A percentile compares a stretch with the other conserved stretches of the same genome.
Evolutionary conservation across 1,140 invertebrate species (phyloP).

Genomic region (Bactericera cockerelli): DNA sequence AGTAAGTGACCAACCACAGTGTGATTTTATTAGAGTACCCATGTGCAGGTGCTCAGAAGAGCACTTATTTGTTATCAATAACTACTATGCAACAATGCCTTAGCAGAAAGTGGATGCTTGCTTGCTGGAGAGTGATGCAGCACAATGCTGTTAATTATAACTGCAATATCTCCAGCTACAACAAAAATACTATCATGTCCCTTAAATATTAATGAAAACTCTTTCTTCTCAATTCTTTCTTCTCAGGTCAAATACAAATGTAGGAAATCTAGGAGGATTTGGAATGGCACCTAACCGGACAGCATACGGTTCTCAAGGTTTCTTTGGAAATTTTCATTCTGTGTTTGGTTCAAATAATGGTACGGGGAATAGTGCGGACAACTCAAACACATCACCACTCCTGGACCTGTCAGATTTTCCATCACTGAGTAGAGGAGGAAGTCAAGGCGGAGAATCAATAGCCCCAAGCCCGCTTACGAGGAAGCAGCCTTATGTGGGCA

Average conservation of each 20-base stretch:
- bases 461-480: conserved; percentile 27
- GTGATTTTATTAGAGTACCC: no score
- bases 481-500: conserved; percentile 44
- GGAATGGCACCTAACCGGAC: conserved; percentile 40
- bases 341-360: conserved; percentile 46
- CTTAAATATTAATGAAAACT: no score
- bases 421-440: conserved; percentile 61
- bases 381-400: conserved; percentile 60
- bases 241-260: conserved; percentile 3
- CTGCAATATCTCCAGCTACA: no score
- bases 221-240: no score
- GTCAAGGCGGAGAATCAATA: conserved; percentile 54
- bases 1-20: no score
- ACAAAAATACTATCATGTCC: no score
- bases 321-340: conserved; percentile 52
- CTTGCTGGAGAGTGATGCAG: no score
- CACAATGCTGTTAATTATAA: no score
- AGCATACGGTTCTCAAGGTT: conserved; percentile 43
- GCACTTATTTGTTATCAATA: no score
- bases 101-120: no score
- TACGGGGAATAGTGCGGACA: conserved; percentile 40
- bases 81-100: no score
- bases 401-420: conserved; percentile 84
- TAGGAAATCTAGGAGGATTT: conserved; percentile 34
- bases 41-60: no score